Conservation (phyloP, 2,113 vertebrate species). For the Cercopithecus mona region DNA sequence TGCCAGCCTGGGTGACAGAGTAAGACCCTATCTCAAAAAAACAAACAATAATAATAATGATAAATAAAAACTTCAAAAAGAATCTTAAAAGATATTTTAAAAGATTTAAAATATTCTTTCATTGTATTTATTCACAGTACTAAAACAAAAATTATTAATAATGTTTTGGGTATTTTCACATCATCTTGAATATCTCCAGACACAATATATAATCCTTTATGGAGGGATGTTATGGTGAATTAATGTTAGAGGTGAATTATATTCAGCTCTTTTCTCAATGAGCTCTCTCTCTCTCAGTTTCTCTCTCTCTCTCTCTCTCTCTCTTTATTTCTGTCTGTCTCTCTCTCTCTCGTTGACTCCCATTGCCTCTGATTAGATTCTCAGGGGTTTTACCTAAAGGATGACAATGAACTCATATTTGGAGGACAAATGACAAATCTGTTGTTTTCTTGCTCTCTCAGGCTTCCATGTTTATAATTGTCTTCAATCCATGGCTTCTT, state of each 20-base stretch:
- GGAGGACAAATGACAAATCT: not conserved
- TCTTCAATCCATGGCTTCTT: not conserved
- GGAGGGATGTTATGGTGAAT: too few species aligned
- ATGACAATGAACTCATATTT: too few species aligned
- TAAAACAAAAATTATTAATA: not conserved
- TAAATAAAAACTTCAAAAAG: not conserved
- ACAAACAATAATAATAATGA: too few species aligned
- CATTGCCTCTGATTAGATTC: not conserved
- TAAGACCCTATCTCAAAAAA: too few species aligned
- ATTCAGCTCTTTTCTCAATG: not conserved
- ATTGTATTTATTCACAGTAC: not conserved
- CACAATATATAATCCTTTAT: not conserved
- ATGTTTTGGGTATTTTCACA: not conserved
- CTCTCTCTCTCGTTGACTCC: not conserved
- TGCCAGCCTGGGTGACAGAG: too few species aligned
- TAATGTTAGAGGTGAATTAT: not conserved
- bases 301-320: not conserved
- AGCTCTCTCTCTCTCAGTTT: not conserved
- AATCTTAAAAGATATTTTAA: not conserved
- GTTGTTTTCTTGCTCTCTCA: not conserved
- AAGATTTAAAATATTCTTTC: not conserved
- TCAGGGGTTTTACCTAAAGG: not conserved
- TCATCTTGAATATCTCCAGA: not conserved
- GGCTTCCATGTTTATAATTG: not conserved
- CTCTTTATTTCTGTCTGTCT: not conserved